A percentile compares a stretch with the other conserved stretches of the same genome.
phyloP scores from a whole-genome alignment of 1,140 invertebrate genomes.

The Drosophila varians region DNA sequence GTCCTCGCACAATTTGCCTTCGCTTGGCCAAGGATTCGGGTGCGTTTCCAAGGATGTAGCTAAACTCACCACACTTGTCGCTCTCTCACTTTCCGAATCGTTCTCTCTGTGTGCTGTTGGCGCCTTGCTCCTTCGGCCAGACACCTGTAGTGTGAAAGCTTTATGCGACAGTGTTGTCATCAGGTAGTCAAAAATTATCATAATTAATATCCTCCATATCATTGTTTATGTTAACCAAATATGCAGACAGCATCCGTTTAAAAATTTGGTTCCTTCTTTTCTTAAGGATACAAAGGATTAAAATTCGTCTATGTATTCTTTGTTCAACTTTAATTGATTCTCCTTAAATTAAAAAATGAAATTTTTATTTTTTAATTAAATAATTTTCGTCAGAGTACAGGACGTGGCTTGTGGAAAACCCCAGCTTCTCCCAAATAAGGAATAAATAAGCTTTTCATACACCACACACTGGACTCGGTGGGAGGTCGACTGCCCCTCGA shows the following conservation, averaged over 20 bases:
- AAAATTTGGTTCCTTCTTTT: too few species aligned
- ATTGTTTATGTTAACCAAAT: not conserved
- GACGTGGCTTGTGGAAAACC: not conserved
- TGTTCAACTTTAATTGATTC: too few species aligned
- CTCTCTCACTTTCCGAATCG: constrained; percentile 23
- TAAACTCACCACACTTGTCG: constrained; percentile 64
- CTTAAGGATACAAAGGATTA: too few species aligned
- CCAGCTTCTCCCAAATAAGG: not conserved
- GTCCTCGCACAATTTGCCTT: constrained; percentile 71
- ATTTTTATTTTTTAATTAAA: too few species aligned
- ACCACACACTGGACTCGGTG: not conserved
- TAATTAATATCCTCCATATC: not conserved
- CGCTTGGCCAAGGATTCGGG: constrained; percentile 55
- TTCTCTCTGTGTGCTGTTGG: constrained; percentile 23
- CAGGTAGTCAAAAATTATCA: not conserved
- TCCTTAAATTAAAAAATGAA: too few species aligned
- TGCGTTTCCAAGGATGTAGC: constrained; percentile 52
- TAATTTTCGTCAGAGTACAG: too few species aligned
- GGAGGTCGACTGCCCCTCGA: constrained; percentile 20
- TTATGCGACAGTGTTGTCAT: constrained; percentile 27
- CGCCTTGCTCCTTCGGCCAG: constrained; percentile 17
- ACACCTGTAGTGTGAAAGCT: constrained; percentile 74
- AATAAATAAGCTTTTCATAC: not conserved
- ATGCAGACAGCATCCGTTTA: not conserved
- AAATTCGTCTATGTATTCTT: too few species aligned